Evolutionary conservation across 35 echinoderm and acorn worm genomes (phyloP).

Genomic region (Nesometra sesokonis): DNA sequence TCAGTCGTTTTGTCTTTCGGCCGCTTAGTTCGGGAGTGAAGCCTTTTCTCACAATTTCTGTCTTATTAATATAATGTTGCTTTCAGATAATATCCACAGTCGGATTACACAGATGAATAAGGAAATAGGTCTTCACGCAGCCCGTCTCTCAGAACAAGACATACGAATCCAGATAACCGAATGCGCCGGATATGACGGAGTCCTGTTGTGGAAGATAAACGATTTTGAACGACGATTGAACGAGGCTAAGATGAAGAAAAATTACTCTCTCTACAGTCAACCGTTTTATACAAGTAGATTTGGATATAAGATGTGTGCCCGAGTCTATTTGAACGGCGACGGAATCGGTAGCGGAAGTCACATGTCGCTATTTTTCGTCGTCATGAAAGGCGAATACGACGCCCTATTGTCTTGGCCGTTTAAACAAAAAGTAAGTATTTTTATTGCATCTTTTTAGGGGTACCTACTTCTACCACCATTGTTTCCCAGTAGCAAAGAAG

Average conservation of each 20-base stretch:
- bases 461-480: no score
- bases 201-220: constrained; percentile 86
- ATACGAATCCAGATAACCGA: constrained; percentile 68
- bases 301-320: constrained; percentile 4
- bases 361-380: constrained; percentile 55
- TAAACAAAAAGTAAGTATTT: constrained; percentile 21
- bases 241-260: constrained; percentile 77
- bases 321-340: constrained; percentile 48
- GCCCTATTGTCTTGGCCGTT: constrained; percentile 55
- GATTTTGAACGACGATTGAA: constrained; percentile 60
- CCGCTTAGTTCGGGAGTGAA: no score
- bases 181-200: constrained; percentile 64
- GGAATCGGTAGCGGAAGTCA: constrained; percentile 37
- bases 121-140: constrained; percentile 64
- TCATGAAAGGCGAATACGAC: constrained; percentile 52
- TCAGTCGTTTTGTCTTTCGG: no score
- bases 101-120: constrained; percentile 41
- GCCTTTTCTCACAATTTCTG: no score
- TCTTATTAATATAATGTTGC: background rate
- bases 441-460: no score
- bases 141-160: constrained; percentile 87
- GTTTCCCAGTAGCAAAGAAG: no score
- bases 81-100: background rate
- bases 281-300: constrained; percentile 43
- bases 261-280: constrained; percentile 73